Base-by-base conservation (phyloP, 2,888 invertebrate genomes). In the Pterostichus niger region DNA sequence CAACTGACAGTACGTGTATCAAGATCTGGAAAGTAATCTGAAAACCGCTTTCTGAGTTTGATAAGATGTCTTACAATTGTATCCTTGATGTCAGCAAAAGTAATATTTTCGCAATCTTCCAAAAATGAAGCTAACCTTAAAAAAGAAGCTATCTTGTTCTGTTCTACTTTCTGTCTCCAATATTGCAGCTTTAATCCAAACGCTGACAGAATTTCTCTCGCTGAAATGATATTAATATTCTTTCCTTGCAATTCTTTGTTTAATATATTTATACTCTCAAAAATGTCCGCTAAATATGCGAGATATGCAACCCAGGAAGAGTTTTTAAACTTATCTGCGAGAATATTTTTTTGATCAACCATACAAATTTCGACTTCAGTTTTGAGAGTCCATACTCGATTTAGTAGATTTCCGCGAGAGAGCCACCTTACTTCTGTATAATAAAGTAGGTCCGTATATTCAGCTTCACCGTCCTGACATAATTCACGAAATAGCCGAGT, bases 391-490 rank as follows among this genome's bases (percentile, higher is more conserved):
- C 82, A 82, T 73, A 82, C 56, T 81, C 71, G 68, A 84, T 84
- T 85, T 83, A 85, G n/a, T n/a, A n/a, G n/a, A n/a, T n/a, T n/a
- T n/a, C n/a, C n/a, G n/a, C 84, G 82, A 81, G 84, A 84, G 82
- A 85, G 84, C 84, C 84, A 85, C 84, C 84, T 85, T 85, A 85
- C 84, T 85, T 85, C 84, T 84, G 83, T 84, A 84, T 85, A 84
- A 85, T 84, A 85, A 78, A 83, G 82, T 79, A 84, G 82, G 75
- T 83, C 83, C 24, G 73, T 79, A 44, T 85, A 85, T 84, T 85
- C 84, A 85, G 85, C 85, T 84, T 84, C 85, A 82, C 85, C 85
- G 84, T 86, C 85, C 84, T 85, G 83, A 85, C 85, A 86, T 84
- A 86, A 85, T 84, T 85, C 84, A 85, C 84, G 84, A 85, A 85